These are phyloP conservation scores for Dinomys branickii DNA, from an alignment of 2,113 vertebrate genomes.

Conservation along the genomic window DNA sequence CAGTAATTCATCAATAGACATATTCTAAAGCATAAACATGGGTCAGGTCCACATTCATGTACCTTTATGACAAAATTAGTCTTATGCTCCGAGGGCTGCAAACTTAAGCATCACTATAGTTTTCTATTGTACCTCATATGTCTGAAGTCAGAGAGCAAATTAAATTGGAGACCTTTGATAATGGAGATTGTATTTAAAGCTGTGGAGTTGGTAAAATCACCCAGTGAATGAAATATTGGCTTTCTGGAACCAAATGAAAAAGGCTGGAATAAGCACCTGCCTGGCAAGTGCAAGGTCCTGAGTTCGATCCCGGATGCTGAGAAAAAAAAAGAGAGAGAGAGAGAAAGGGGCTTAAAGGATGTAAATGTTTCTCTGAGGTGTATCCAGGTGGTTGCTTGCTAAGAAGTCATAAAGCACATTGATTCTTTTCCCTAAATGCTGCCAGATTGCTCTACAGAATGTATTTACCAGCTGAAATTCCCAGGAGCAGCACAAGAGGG, in stretches of 20 bases:
- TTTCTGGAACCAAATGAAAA: background rate
- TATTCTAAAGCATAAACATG: background rate
- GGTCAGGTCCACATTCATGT: background rate
- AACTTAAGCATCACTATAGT: background rate
- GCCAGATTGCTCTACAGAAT: background rate
- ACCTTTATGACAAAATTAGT: background rate
- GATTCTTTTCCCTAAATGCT: background rate
- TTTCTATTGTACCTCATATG: background rate
- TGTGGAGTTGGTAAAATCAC: background rate
- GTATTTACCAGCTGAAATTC: background rate
- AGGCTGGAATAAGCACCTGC: too few species aligned
- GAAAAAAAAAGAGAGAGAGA: too few species aligned
- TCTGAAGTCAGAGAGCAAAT: background rate
- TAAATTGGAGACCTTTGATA: background rate
- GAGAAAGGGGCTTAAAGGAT: background rate
- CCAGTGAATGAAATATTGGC: background rate
- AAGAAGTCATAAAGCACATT: background rate
- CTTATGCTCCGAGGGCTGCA: background rate
- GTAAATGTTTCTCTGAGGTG: background rate
- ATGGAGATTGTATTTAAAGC: background rate
- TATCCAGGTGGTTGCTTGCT: background rate
- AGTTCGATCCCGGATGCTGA: too few species aligned
- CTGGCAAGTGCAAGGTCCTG: too few species aligned
- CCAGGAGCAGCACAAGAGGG: background rate
- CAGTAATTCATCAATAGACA: background rate